Base-by-base conservation (phyloP, 2,113 vertebrate genomes). In the Laticauda colubrina region DNA sequence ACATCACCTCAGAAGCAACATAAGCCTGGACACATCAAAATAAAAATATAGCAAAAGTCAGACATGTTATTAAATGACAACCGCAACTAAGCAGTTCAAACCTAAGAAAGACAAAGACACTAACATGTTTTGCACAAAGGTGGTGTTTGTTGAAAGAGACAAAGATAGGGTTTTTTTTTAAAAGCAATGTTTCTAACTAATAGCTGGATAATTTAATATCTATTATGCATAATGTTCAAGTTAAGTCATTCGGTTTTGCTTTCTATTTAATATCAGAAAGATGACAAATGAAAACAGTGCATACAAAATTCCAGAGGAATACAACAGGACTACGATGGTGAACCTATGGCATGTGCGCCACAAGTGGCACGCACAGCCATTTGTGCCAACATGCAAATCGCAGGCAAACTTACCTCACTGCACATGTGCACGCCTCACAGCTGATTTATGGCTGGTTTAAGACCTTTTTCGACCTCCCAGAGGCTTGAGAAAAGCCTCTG, bases 1-100 rank as follows among this genome's bases (percentile, higher is more conserved):
- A 97, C 75, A 97, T 94, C 90, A 97, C 95, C 8, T 98, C 96
- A 87, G 97, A 97, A 93, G 97, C 98, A 93, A 98, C 2, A 0
- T 97, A 98, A 26, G 96, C 95, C 98, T 98, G 88, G 91, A 94
- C 15, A 69, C 91, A 92, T 0, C 9, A 92, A 87, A 0, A 95
- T 4, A 91, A 93, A 81, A 1, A 6, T 18, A 59, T 51, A 95
- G 45, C 51, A 21, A 75, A 48, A 92, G 93, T 0, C 11, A 53
- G 64, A 43, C 45, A 92, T 24, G 43, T 61, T 93, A 61, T 51
- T 92, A 61, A 86, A 39, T 56, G 45, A 91, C 14, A 91, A 39
- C 7, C n/a, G 2, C 8, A 93, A 34, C 0, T 57, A 88, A 9
- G 4, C 10, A 85, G 3, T 90, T 53, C 4, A 18, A 48, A 91